Percentiles rank a stretch among this genome's conserved stretches.
These are phyloP conservation scores for Corythornis vintsioides DNA, from an alignment of 2,113 vertebrate species.

Conservation along the genomic window DNA sequence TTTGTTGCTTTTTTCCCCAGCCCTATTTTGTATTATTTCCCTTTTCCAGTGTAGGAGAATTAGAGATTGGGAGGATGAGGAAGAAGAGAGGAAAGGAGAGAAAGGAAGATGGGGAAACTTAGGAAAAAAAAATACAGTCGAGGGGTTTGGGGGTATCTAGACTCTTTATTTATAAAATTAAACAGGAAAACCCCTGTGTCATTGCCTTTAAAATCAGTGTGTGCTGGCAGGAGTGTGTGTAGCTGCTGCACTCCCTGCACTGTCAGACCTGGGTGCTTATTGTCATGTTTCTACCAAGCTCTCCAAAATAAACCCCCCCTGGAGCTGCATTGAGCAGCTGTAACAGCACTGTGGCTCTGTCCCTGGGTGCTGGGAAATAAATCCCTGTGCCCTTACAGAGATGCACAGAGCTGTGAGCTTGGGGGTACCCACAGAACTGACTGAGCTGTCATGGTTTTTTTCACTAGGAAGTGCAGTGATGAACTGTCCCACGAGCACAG, in stretches of 20 bases:
- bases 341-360: no score
- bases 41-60: neutral
- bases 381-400: no score
- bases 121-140: neutral
- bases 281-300: no score
- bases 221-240: neutral
- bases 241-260: neutral
- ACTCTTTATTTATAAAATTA: no score
- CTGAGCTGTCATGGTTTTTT: neutral
- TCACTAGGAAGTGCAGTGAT: neutral
- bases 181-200: no score
- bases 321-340: no score
- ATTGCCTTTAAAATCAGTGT: neutral
- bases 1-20: neutral
- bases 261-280: neutral
- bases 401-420: no score
- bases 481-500: accelerated
- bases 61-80: neutral
- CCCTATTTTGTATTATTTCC: neutral
- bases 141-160: neutral
- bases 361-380: no score
- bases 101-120: neutral
- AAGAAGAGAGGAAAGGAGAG: neutral
- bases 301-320: no score
- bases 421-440: no score